Base-by-base conservation (phyloP, 2,113 vertebrate species). In the Pipra filicauda region DNA sequence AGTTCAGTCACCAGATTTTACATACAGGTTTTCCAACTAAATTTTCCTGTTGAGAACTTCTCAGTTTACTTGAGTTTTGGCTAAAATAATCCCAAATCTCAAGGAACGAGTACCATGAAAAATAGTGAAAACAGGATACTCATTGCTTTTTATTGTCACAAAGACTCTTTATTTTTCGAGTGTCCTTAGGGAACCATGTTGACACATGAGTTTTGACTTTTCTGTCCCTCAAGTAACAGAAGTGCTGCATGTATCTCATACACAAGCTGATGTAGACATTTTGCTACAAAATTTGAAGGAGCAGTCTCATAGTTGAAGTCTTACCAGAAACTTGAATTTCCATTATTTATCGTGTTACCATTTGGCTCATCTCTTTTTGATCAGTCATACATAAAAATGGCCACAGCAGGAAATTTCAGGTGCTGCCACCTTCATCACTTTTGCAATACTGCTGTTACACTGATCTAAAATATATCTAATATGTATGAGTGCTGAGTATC, bases 141-240 rank as follows among this genome's bases (percentile, higher is more conserved):
- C 81, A 84, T 83, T 96, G 52, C 12, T 95, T 89, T 96, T 96
- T 91, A 81, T 67, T 85, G 73, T 88, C 85, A 89, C 73, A 97
- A 97, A 97, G 77, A 35, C 72, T 95, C 92, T 91, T 96, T 91
- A 87, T 88, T 88, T 70, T 94, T 96, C 57, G 55, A 91, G 46
- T 44, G 51, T 67, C 80, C 82, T 96, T 70, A 66, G 88, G 86
- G 82, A 58, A 81, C 41, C 71, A 65, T 43, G n/a, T 46, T 79
- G 76, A 65, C 79, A 93, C 84, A 51, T 35, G 59, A 96, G 83
- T 93, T 97, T 80, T 97, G 88, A 97, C 97, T 97, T 97, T 97
- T 62, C 30, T 84, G 86, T 91, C 91, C 93, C 87, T 96, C 66
- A 96, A 97, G 86, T 39, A 91, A 96, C 65, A 92, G 51, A 89